Conservation (phyloP, 1,140 invertebrate genomes). For the Bactericera cockerelli region DNA sequence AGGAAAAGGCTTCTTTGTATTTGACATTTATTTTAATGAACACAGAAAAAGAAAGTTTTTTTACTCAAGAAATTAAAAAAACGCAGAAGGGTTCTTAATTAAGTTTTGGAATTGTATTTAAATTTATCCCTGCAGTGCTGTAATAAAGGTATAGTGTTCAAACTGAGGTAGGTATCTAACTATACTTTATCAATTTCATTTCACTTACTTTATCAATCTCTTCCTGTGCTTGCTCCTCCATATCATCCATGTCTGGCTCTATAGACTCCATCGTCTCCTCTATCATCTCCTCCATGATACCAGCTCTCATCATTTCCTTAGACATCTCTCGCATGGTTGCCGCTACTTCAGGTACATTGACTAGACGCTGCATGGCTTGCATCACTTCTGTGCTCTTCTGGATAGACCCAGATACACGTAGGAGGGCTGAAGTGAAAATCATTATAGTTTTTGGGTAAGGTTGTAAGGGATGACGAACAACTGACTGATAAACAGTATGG, state of each 20-base stretch:
- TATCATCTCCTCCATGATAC: conserved; percentile 99
- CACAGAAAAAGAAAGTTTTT: too few species aligned
- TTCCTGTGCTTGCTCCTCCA: conserved; percentile 81
- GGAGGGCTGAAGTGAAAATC: conserved; percentile 43
- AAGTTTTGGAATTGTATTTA: too few species aligned
- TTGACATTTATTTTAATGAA: too few species aligned
- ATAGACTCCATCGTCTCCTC: conserved; percentile 91
- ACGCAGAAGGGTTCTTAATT: too few species aligned
- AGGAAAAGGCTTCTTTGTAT: too few species aligned
- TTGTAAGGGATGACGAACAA: background rate
- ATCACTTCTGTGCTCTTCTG: conserved; percentile 91
- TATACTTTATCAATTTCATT: conserved; percentile 77
- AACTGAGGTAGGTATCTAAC: too few species aligned
- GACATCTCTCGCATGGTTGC: conserved; percentile 94
- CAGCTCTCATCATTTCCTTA: conserved; percentile 97
- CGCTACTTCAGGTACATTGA: conserved; percentile 83
- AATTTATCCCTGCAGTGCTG: too few species aligned
- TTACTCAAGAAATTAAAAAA: too few species aligned
- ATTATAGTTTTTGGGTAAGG: too few species aligned
- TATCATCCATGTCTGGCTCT: conserved; percentile 66
- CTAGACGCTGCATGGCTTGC: conserved; percentile 87
- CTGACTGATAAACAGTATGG: background rate
- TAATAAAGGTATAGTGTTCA: too few species aligned
- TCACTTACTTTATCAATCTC: conserved; percentile 75
- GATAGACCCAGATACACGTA: conserved; percentile 77